phyloP scores from a whole-genome alignment of 1,140 invertebrate species.

The Macrocentrus cingulum region DNA sequence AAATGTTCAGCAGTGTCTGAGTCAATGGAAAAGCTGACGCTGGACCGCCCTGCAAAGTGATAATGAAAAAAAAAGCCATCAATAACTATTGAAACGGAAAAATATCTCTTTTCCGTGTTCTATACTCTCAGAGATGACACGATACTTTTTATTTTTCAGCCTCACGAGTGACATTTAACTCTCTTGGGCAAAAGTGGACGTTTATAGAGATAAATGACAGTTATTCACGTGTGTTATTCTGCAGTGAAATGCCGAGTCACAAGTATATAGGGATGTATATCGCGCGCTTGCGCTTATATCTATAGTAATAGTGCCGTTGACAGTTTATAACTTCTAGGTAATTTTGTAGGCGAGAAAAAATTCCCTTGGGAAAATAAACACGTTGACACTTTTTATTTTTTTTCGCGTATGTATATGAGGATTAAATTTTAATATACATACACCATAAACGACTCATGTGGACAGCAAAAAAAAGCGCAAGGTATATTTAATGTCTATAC shows the following conservation, averaged over 20 bases:
- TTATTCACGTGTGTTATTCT: conserved; percentile 15
- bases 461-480: no score
- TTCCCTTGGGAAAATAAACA: no score
- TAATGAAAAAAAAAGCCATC: conserved; percentile 14
- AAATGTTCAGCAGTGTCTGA: conserved; percentile 54
- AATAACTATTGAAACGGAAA: no score
- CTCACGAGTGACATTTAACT: background rate
- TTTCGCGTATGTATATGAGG: no score
- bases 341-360: background rate
- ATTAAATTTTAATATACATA: no score
- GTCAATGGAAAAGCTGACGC: conserved; percentile 46
- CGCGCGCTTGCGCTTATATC: background rate
- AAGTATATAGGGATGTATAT: no score
- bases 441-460: no score
- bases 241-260: conserved; percentile 2
- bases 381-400: no score
- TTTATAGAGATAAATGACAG: conserved; percentile 17
- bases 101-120: no score
- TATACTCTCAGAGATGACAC: background rate
- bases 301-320: no score
- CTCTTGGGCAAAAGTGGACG: background rate
- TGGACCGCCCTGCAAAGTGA: conserved; percentile 49
- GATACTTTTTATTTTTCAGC: conserved; percentile 2
- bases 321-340: no score
- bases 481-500: no score